phyloP scores from a whole-genome alignment of 2,113 vertebrate genomes.

The Periophthalmodon schlosseri region DNA sequence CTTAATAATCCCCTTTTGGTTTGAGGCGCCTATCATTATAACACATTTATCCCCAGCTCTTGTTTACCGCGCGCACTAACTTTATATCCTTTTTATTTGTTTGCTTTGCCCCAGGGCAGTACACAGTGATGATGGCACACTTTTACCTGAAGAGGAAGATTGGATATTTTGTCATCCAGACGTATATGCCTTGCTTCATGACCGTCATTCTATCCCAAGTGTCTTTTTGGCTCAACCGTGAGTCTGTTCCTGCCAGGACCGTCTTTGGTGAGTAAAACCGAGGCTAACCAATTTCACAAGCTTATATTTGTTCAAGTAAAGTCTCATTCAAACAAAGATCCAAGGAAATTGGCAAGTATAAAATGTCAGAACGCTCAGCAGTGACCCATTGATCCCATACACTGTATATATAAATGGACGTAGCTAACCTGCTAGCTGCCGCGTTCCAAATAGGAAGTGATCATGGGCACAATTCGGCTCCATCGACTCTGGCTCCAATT shows the following conservation, averaged over 20 bases:
- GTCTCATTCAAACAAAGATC: conserved; percentile 20
- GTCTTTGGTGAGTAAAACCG: conserved; percentile 89
- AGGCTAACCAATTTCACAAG: conserved; percentile 6
- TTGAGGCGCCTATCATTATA: conserved; percentile 1
- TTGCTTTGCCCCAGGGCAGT: conserved; percentile 81
- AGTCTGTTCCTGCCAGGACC: conserved; percentile 93
- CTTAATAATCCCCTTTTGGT: conserved; percentile 13
- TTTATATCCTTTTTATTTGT: conserved; percentile 9
- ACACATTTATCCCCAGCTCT: neutral
- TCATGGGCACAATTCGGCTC: no score
- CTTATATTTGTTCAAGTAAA: conserved; percentile 27
- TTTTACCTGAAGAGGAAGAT: conserved; percentile 98
- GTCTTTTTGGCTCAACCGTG: conserved; percentile 97
- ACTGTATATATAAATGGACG: no score
- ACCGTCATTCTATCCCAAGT: conserved; percentile 97
- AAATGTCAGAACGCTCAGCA: neutral
- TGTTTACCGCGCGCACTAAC: conserved; percentile 26
- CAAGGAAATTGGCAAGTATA: no score
- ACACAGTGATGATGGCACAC: conserved; percentile 95
- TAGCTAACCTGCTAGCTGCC: no score
- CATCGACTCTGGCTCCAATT: no score
- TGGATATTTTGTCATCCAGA: conserved; percentile 98
- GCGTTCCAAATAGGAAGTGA: no score
- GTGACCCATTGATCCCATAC: no score
- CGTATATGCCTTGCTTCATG: conserved; percentile 98